Evolutionary conservation across 2,888 invertebrate genomes (phyloP).

Genomic region (Polydrusus cervinus): DNA sequence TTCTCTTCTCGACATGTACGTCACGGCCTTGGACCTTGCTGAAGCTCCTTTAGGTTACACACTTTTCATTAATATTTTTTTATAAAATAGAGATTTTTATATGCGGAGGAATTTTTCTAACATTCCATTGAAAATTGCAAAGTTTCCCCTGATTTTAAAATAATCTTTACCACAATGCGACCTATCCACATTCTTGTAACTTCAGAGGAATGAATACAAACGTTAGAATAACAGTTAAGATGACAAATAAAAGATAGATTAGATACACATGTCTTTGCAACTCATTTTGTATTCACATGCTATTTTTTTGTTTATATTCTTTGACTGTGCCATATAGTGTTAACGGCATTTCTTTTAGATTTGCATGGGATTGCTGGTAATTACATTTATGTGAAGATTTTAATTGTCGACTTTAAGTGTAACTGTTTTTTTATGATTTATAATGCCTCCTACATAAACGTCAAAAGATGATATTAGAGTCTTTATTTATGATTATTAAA

Average conservation of each 20-base stretch:
- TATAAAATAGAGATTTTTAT: no score
- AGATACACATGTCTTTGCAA: conserved; percentile 21
- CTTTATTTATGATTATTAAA: no score
- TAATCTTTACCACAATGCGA: no score
- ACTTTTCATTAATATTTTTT: no score
- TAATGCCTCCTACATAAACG: not conserved
- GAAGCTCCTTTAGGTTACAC: no score
- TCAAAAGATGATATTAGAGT: no score
- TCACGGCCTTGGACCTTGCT: no score
- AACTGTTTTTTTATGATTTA: conserved; percentile 3
- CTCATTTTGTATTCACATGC: conserved; percentile 27
- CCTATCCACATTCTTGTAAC: conserved; percentile 36
- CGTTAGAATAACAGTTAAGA: conserved; percentile 46
- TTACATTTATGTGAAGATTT: not conserved
- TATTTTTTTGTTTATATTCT: conserved; percentile 8
- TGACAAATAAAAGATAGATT: conserved; percentile 46
- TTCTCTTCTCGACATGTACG: no score
- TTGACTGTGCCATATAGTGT: not conserved
- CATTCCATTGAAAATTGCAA: no score
- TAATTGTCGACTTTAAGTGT: not conserved
- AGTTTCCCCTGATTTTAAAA: no score
- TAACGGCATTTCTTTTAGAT: not conserved
- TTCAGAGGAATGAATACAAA: conserved; percentile 31
- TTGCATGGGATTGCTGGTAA: not conserved
- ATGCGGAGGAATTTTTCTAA: no score